Evolutionary conservation across 2,797 vertebrate genomes (phyloP), one percentile per base, ranked within the genome.

Genomic region (Gallinago stenura): DNA sequence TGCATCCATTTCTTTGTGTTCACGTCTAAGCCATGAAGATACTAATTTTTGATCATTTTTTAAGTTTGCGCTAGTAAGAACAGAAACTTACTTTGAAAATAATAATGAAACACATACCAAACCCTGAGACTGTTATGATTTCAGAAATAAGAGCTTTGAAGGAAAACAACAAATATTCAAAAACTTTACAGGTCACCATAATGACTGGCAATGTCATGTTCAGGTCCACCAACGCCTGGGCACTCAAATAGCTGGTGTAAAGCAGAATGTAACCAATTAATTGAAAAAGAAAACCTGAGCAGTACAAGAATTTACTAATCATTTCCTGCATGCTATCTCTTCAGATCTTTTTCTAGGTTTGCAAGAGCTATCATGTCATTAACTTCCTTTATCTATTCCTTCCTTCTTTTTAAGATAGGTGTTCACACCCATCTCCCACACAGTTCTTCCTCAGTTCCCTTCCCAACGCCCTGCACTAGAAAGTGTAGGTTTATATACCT

Each of bases 341-440:
- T 78, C 7, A 4, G 33, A 94, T 91, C 80, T 94, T 80, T 64
- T 80, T 68, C 37, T 71, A 88, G 45, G 69, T 83, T 90, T 91
- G 73, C 70, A 90, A 82, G 69, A 95, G 66, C 54, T 30, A 84
- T 54, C n/a, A 10, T 53, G 45, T 95, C 70, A 94, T 95, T 86
- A 94, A 69, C 43, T 20, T 76, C 30, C 33, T 61, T 90, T 88
- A 94, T 90, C 83, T 64, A 66, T 76, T 89, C 51, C 75, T 94
- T 87, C 41, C 28, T n/a, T 93, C 73, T 86, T 89, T 88, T 76
- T 56, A 50, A 72, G 78, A 31, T 10, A 73, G 46, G 20, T 12
- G 69, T 64, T 90, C 90, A 86, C 87, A 86, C 93, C 91, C 77
- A 71, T 78, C 61, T 91, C 87, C 69, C 83, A 95, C 85, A 72